phyloP scores from a whole-genome alignment of 53 echinoderm and acorn worm species.

The Arbacia lixula region DNA sequence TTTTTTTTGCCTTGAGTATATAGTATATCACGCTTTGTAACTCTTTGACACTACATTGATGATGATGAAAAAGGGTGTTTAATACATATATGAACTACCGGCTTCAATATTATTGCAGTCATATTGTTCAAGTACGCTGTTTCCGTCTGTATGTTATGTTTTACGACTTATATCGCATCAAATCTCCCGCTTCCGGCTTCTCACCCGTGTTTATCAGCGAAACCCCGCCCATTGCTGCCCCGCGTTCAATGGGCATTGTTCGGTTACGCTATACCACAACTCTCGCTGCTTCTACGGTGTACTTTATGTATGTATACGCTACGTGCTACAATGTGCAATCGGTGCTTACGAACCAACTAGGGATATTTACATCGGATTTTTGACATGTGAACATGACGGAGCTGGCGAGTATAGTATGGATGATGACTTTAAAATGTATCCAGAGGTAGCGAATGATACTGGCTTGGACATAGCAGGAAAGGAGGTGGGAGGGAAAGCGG shows the following conservation, averaged over 20 bases:
- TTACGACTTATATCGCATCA: too few relatives aligned
- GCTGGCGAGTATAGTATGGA: slow-evolving; percentile 15
- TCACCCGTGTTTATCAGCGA: not conserved
- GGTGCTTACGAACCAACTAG: not conserved
- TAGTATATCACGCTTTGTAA: too few relatives aligned
- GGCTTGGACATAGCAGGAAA: slow-evolving; percentile 25
- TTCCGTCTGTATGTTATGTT: too few relatives aligned
- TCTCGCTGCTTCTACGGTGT: too few relatives aligned
- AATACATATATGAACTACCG: too few relatives aligned
- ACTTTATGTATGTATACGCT: not conserved
- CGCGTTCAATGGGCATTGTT: slow-evolving; percentile 41
- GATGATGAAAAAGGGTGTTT: too few relatives aligned
- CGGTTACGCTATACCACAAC: not conserved
- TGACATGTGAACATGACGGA: slow-evolving; percentile 20
- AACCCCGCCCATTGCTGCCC: slow-evolving; percentile 32
- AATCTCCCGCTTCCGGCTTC: slow-evolving; percentile 8
- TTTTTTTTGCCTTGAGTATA: too few relatives aligned
- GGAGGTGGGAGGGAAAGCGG: not conserved
- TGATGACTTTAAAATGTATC: slow-evolving; percentile 7
- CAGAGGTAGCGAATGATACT: slow-evolving; percentile 54
- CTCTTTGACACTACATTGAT: too few relatives aligned
- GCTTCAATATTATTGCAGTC: too few relatives aligned
- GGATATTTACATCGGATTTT: slow-evolving; percentile 1
- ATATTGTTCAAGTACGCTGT: too few relatives aligned
- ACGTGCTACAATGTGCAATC: not conserved